phyloP scores from a whole-genome alignment of 2,888 invertebrate genomes.

The Dione vanillae region DNA sequence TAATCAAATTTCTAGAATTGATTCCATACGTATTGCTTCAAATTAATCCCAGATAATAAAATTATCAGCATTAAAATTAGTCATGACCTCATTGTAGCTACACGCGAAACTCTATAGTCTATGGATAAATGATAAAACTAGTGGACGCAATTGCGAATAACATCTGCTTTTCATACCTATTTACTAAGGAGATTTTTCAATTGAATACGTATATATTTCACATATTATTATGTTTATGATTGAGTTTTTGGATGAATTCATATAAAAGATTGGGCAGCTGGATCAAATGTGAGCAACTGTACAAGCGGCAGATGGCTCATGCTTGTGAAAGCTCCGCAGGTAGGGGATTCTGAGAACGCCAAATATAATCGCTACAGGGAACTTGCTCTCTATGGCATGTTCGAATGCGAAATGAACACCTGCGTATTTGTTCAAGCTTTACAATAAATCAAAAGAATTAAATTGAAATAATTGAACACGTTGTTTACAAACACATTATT shows the following conservation, averaged over 20 bases:
- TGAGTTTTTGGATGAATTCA: slow-evolving; percentile 32
- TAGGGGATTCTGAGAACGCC: slow-evolving; percentile 80
- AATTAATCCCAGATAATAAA: slow-evolving; percentile 8
- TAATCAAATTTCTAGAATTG: slow-evolving; percentile 12
- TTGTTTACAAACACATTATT: slow-evolving; percentile 8
- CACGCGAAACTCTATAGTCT: slow-evolving; percentile 14
- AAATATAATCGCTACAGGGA: slow-evolving; percentile 81
- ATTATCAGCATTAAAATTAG: slow-evolving; percentile 15
- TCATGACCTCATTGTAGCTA: slow-evolving; percentile 27
- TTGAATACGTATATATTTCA: background rate
- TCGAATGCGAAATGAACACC: slow-evolving; percentile 70
- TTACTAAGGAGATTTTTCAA: slow-evolving; percentile 19
- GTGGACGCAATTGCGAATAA: slow-evolving; percentile 5
- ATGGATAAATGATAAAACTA: slow-evolving; percentile 13
- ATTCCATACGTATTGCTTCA: background rate
- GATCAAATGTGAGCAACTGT: slow-evolving; percentile 50
- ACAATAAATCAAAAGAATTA: slow-evolving; percentile 4
- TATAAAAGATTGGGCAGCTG: slow-evolving; percentile 40
- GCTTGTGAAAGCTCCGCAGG: slow-evolving; percentile 73
- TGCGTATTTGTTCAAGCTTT: slow-evolving; percentile 52
- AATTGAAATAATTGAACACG: slow-evolving; percentile 1
- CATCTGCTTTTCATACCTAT: slow-evolving; percentile 16
- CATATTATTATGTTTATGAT: slow-evolving; percentile 23
- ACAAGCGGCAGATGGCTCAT: slow-evolving; percentile 53
- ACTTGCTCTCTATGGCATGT: slow-evolving; percentile 72